Percentiles rank a stretch among this genome's conserved stretches.
Conservation (phyloP, 1,140 invertebrate genomes). For the Bactericera cockerelli region DNA sequence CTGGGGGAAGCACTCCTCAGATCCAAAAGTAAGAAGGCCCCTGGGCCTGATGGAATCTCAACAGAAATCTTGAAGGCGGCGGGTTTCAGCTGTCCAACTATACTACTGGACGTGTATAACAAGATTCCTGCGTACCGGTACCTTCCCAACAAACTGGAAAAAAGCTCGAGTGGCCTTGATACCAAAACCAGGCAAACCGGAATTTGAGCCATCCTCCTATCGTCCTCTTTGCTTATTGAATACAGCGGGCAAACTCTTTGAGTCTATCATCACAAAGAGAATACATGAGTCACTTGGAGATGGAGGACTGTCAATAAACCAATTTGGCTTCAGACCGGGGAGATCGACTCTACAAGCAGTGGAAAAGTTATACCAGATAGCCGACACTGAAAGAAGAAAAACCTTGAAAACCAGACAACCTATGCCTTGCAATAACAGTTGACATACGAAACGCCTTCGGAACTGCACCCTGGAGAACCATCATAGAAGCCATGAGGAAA, state of each 20-base stretch:
- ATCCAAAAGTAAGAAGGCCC: too few species aligned
- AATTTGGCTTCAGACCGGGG: background rate
- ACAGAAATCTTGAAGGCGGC: too few species aligned
- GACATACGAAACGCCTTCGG: background rate
- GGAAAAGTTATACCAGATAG: background rate
- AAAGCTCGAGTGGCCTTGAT: background rate
- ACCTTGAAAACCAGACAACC: background rate
- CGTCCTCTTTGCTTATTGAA: too few species aligned
- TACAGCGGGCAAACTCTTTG: too few species aligned
- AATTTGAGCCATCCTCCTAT: too few species aligned
- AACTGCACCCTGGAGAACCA: background rate
- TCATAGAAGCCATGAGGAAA: background rate
- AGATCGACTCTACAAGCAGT: background rate
- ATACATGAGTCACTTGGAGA: too few species aligned
- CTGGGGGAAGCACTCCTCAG: too few species aligned
- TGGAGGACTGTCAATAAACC: too few species aligned
- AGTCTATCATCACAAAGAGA: too few species aligned
- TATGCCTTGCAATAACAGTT: background rate
- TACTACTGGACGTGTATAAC: background rate
- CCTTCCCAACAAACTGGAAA: conserved; percentile 1
- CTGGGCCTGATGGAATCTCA: too few species aligned
- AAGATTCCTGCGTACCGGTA: background rate
- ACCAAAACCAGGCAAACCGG: too few species aligned
- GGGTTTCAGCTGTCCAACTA: too few species aligned
- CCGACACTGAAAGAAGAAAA: background rate